Conservation (phyloP, 1,140 invertebrate species). For the Meloidogyne hapla region DNA sequence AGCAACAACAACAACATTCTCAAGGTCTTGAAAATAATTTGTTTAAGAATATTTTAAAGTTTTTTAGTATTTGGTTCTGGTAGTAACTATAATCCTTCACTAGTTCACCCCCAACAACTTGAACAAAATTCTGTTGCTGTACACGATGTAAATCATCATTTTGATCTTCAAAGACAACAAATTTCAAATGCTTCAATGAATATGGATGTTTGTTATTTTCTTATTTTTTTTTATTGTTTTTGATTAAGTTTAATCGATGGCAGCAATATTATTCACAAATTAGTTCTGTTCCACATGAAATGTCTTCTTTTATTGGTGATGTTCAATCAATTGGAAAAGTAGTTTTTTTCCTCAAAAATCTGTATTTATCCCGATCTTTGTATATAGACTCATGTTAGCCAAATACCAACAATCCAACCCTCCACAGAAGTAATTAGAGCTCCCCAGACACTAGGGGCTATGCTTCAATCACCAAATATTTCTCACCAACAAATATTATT, state of each 20-base stretch:
- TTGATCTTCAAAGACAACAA: not conserved
- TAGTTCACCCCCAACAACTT: not conserved
- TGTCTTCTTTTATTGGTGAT: not conserved
- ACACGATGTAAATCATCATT: not conserved
- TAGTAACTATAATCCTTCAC: not conserved
- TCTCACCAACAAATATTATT: conserved; percentile 5
- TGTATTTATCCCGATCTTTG: not conserved
- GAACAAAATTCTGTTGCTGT: not conserved
- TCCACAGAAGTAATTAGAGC: not conserved
- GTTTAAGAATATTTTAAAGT: not conserved
- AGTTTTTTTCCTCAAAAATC: not conserved
- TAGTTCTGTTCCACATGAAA: not conserved
- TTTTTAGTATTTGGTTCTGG: not conserved
- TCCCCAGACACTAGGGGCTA: not conserved
- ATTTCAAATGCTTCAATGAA: not conserved
- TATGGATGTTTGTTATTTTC: not conserved
- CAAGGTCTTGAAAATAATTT: not conserved
- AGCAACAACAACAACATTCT: not conserved
- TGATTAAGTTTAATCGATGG: not conserved
- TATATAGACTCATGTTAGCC: not conserved
- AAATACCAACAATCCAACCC: not conserved
- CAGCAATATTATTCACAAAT: conserved; percentile 25
- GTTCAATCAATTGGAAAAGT: not conserved
- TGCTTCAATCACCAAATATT: not conserved
- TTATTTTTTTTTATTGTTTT: not conserved